Percentiles rank a stretch among this genome's conserved stretches.
Conservation (phyloP, 2,888 invertebrate species). For the Leucophora obtusa region DNA sequence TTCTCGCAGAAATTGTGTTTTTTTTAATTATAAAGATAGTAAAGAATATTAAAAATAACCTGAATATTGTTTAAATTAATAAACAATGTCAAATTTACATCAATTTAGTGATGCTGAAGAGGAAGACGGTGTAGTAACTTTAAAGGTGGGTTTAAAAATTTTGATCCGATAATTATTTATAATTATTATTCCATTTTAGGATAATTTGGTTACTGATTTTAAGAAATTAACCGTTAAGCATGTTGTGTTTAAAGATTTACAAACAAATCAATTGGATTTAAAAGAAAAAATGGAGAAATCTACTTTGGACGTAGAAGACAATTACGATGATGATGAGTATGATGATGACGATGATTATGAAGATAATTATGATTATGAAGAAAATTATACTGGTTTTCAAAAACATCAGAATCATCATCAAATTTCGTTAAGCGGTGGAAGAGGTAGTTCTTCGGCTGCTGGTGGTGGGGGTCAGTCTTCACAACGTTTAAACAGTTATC, state of each 20-base stretch:
- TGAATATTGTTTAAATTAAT: not conserved
- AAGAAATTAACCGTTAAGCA: constrained; percentile 73
- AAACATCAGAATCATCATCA: constrained; percentile 71
- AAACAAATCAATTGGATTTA: constrained; percentile 60
- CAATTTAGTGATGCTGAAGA: constrained; percentile 78
- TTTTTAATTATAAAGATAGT: not conserved
- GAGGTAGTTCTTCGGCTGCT: constrained; percentile 9
- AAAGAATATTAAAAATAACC: not conserved
- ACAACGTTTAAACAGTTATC: constrained; percentile 84
- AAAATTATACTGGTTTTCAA: constrained; percentile 74
- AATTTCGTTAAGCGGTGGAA: constrained; percentile 46
- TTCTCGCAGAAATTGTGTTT: not conserved
- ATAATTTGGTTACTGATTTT: constrained; percentile 68
- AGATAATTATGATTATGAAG: constrained; percentile 74
- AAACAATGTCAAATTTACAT: constrained; percentile 68
- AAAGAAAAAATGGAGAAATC: constrained; percentile 50
- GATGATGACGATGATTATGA: constrained; percentile 68
- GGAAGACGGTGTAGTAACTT: constrained; percentile 66
- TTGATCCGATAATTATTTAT: not conserved
- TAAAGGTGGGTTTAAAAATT: not conserved
- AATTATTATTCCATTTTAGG: constrained; percentile 63
- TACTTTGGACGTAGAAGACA: constrained; percentile 31
- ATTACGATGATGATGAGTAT: constrained; percentile 66
- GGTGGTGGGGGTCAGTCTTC: constrained; percentile 69
- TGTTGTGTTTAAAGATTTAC: constrained; percentile 70